A percentile compares a stretch with the other conserved stretches of the same genome.
phyloP scores from a whole-genome alignment of 2,113 vertebrate genomes.

The Amblyornis subalaris region DNA sequence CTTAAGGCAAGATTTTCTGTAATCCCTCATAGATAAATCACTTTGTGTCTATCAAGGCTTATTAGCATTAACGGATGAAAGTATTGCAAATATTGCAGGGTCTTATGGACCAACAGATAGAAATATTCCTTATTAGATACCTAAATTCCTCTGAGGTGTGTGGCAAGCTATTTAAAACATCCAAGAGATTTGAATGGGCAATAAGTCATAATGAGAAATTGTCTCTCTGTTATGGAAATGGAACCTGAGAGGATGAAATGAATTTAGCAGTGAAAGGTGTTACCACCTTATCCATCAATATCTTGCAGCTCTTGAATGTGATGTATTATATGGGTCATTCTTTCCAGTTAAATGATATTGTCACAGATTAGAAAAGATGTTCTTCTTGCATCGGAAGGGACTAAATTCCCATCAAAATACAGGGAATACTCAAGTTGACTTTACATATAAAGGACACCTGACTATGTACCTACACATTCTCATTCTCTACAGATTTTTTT shows the following conservation, averaged over 20 bases:
- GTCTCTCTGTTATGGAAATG: not conserved
- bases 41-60: not conserved
- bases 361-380: not conserved
- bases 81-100: not conserved
- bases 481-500: too few relatives aligned
- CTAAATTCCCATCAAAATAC: not conserved
- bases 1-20: not conserved
- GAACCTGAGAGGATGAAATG: not conserved
- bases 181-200: not conserved
- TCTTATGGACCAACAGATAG: not conserved
- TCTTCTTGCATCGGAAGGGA: not conserved
- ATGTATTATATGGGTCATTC: not conserved
- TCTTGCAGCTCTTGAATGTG: not conserved
- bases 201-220: not conserved
- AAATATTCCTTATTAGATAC: not conserved
- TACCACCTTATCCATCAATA: not conserved
- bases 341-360: not conserved
- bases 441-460: not conserved
- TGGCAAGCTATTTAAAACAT: not conserved
- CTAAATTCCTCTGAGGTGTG: not conserved
- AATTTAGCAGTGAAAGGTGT: not conserved
- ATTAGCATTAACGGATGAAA: not conserved
- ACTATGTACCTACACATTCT: too few relatives aligned
- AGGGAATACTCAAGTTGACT: not conserved
- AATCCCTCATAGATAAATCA: not conserved